phyloP scores from a whole-genome alignment of 2,113 vertebrate species.

The Ochotona princeps region DNA sequence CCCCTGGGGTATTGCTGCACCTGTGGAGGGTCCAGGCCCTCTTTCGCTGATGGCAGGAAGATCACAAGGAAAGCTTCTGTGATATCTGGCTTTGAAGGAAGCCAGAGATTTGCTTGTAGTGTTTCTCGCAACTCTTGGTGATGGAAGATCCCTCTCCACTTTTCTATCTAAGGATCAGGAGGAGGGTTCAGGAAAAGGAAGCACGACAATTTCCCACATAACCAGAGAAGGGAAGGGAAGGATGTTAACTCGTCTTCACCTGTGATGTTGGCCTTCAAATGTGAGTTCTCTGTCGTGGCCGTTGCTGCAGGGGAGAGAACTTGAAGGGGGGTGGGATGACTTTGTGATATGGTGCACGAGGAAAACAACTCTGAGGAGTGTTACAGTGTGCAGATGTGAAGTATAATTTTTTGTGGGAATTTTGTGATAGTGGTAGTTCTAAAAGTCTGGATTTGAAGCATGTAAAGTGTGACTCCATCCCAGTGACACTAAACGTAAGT shows the following conservation, averaged over 20 bases:
- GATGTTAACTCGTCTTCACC: conserved; percentile 88
- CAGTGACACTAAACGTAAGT: neutral
- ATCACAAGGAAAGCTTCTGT: neutral
- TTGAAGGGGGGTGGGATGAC: neutral
- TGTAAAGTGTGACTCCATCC: neutral
- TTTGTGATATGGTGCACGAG: neutral
- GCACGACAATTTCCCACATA: conserved; percentile 86
- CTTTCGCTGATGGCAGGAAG: neutral
- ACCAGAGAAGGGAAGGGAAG: conserved; percentile 87
- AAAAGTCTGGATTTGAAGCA: neutral
- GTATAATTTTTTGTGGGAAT: neutral
- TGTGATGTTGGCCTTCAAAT: conserved; percentile 91
- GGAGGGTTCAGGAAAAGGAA: conserved; percentile 91
- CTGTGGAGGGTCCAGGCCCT: neutral
- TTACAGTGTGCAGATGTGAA: neutral
- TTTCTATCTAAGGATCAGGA: conserved; percentile 84
- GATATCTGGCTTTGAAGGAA: neutral
- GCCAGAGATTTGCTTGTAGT: neutral
- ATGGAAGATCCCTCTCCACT: neutral
- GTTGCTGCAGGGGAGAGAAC: neutral
- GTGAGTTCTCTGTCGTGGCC: conserved; percentile 83
- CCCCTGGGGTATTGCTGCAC: too few species aligned
- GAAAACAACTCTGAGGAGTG: neutral
- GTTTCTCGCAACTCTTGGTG: neutral
- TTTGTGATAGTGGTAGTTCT: neutral